Conservation (phyloP, 2,888 invertebrate genomes). For the Agonopterix arenella region DNA sequence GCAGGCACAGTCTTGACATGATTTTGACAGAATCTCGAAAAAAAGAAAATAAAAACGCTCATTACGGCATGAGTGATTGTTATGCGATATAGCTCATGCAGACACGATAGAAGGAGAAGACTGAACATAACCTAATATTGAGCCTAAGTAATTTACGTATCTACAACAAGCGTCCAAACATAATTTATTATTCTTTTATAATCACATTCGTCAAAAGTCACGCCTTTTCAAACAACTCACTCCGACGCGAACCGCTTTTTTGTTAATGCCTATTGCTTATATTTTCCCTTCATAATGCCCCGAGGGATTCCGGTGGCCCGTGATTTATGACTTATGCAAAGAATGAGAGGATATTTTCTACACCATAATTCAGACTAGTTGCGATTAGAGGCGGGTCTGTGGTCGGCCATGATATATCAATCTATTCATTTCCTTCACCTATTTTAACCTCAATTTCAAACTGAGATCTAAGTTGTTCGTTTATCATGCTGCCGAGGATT, state of each 20-base stretch:
- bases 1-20: too few relatives aligned
- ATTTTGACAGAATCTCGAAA: too few relatives aligned
- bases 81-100: too few relatives aligned
- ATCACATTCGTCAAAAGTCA: too few relatives aligned
- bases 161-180: neutral
- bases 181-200: too few relatives aligned
- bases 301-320: slow-evolving; percentile 56
- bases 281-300: slow-evolving; percentile 58
- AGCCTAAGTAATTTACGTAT: too few relatives aligned
- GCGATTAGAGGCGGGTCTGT: slow-evolving; percentile 58
- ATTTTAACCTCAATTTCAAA: slow-evolving; percentile 17
- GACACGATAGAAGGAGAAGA: too few relatives aligned
- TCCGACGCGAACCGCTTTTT: slow-evolving; percentile 28
- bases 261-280: slow-evolving; percentile 67
- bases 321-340: slow-evolving; percentile 73
- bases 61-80: too few relatives aligned
- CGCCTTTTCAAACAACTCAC: slow-evolving; percentile 3
- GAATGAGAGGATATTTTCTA: slow-evolving; percentile 70
- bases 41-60: too few relatives aligned
- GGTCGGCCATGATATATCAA: slow-evolving; percentile 56
- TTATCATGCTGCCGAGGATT: too few relatives aligned
- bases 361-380: slow-evolving; percentile 69
- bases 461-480: too few relatives aligned
- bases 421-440: slow-evolving; percentile 32
- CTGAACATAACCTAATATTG: too few relatives aligned